Evolutionary conservation across 1,140 invertebrate species (phyloP), one percentile per base, ranked within the genome.

Genomic region (Lepidotrigona ventralis): DNA sequence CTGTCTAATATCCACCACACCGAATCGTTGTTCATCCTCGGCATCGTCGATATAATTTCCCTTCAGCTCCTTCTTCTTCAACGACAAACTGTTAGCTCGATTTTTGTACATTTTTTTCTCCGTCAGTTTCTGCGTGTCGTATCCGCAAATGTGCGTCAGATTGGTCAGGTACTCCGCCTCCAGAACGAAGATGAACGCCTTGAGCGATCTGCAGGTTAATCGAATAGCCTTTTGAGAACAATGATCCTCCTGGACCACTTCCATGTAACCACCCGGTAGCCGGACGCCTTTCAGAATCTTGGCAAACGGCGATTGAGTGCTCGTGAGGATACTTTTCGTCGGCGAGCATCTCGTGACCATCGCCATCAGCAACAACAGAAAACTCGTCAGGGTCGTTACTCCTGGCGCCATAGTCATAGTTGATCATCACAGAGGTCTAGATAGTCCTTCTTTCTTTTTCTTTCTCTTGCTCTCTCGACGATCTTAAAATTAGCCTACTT

Each of bases 201-300:
- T 90, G 12, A 94, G 81, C n/a, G 93, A 94, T 29, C 93, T 91
- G 86, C 86, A 91, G n/a, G 93, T 94, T 6, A 94, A 80, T 64
- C 93, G 88, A 0, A 93, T 79, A 1, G 91, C 73, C 0, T 87
- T 69, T 54, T 92, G 88, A 33, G 93, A 93, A 76, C 93, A 94
- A 5, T 89, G 91, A 4, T 90, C 89, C 77, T 94, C 93, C 33
- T 93, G 84, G 11, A 94, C 87, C 33, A 93, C 86, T 66, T 94
- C 93, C 91, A 94, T 92, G 58, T 91, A 89, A 33, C 91, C 91
- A 1, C 89, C 90, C 0, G 89, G 84, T 2, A 94, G 80, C 63
- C 82, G 84, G 17, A 92, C 87, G 8, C 85, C 87, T 19, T 89
- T 93, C 46, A 92, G 86, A 39, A 89, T 91, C 33, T 90, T 88